These are phyloP conservation scores for Morus bassanus DNA, from an alignment of 2,797 vertebrate genomes.

Conservation along the genomic window DNA sequence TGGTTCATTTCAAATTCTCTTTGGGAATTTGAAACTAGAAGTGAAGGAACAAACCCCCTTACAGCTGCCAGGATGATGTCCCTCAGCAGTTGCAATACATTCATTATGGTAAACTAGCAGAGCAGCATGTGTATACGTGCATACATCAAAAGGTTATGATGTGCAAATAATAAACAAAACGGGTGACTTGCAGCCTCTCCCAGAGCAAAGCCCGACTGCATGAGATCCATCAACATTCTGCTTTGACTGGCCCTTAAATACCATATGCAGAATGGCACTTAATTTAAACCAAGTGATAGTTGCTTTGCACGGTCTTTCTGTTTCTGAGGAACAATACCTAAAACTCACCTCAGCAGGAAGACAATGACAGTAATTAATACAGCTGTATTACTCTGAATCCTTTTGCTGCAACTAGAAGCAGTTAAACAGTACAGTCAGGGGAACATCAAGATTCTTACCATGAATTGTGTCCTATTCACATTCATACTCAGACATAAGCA, in stretches of 20 bases:
- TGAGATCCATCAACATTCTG: background rate
- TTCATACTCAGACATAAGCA: background rate
- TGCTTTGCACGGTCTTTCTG: background rate
- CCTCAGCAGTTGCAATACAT: background rate
- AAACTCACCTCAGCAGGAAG: background rate
- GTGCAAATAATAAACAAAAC: slow-evolving; percentile 10
- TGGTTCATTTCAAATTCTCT: background rate
- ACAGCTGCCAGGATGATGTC: background rate
- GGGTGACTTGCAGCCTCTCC: background rate
- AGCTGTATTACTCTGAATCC: background rate
- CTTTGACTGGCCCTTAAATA: background rate
- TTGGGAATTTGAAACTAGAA: background rate
- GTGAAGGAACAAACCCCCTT: background rate
- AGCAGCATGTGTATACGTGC: background rate
- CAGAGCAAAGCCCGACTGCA: background rate
- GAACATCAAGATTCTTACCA: background rate
- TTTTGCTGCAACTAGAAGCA: background rate
- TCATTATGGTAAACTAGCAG: background rate
- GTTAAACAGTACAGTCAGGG: background rate
- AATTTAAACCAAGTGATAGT: background rate
- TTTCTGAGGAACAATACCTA: background rate
- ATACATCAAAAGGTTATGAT: background rate
- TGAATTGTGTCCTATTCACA: background rate
- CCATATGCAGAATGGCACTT: background rate
- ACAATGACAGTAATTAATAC: background rate